A percentile compares a stretch with the other conserved stretches of the same genome.
Conservation (phyloP, 2,797 vertebrate genomes). For the Poecilia wingei region DNA sequence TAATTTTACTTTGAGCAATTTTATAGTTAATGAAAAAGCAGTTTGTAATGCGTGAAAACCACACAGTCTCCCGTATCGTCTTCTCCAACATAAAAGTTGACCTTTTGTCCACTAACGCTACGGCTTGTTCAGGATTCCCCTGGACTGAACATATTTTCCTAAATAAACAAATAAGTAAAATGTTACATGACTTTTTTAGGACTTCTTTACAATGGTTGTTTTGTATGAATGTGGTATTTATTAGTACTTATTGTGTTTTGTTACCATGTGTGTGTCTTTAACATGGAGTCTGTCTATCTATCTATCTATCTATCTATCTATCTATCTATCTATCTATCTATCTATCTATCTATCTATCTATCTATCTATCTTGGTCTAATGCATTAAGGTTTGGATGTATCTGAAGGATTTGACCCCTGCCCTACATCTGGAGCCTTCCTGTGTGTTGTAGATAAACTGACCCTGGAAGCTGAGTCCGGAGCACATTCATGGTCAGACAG, state of each 20-base stretch:
- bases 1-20: no score
- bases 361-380: neutral
- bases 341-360: no score
- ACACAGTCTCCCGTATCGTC: neutral
- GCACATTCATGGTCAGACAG: constrained; percentile 66
- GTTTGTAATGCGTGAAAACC: neutral
- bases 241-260: no score
- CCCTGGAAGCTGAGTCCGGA: constrained; percentile 47
- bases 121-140: neutral
- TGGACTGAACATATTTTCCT: neutral
- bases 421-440: constrained; percentile 2
- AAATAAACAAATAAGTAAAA: neutral
- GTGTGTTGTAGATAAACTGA: constrained; percentile 49
- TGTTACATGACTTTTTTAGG: no score
- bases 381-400: neutral
- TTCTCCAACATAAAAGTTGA: neutral
- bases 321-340: no score
- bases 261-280: no score
- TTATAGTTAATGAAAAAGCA: no score
- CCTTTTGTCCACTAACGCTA: neutral
- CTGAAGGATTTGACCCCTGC: constrained; percentile 5
- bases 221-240: no score
- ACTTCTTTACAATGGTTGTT: no score
- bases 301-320: no score
- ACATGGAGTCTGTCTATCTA: no score